Conservation (phyloP, 30 jellyfish, hydroid and myxozoan species). For the Hydractinia symbiolongicarpus region DNA sequence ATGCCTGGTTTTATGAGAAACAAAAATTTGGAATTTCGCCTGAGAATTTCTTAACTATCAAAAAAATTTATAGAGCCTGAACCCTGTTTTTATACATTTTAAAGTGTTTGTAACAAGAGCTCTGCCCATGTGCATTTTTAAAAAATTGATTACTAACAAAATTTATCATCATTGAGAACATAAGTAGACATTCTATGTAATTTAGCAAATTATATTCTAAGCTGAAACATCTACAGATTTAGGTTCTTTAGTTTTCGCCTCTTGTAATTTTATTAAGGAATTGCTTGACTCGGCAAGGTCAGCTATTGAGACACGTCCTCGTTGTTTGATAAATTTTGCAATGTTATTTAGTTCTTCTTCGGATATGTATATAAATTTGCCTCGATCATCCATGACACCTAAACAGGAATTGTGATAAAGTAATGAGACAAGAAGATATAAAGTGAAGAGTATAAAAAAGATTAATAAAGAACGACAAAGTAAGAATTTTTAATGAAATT, state of each 20-base stretch:
- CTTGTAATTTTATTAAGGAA: slow-evolving; percentile 53
- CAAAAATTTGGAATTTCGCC: no score
- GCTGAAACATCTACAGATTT: slow-evolving; percentile 1
- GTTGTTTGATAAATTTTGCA: slow-evolving; percentile 77
- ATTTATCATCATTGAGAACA: no score
- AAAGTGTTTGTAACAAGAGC: no score
- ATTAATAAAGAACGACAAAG: background rate
- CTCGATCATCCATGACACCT: slow-evolving; percentile 99
- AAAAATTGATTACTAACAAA: no score
- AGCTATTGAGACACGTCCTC: slow-evolving; percentile 89
- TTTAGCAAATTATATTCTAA: background rate
- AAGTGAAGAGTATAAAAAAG: background rate
- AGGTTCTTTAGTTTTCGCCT: slow-evolving; percentile 1
- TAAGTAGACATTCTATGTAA: no score
- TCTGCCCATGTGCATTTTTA: no score
- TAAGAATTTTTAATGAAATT: background rate
- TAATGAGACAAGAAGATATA: background rate
- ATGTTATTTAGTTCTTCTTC: slow-evolving; percentile 76
- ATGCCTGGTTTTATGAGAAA: no score
- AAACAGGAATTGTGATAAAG: background rate
- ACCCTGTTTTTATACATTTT: no score
- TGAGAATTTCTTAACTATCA: no score
- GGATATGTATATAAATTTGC: slow-evolving; percentile 80
- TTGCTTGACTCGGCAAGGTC: slow-evolving; percentile 94
- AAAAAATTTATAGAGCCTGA: no score